Evolutionary conservation across 2,797 vertebrate genomes (phyloP).

Genomic region (Passerculus sandwichensis): DNA sequence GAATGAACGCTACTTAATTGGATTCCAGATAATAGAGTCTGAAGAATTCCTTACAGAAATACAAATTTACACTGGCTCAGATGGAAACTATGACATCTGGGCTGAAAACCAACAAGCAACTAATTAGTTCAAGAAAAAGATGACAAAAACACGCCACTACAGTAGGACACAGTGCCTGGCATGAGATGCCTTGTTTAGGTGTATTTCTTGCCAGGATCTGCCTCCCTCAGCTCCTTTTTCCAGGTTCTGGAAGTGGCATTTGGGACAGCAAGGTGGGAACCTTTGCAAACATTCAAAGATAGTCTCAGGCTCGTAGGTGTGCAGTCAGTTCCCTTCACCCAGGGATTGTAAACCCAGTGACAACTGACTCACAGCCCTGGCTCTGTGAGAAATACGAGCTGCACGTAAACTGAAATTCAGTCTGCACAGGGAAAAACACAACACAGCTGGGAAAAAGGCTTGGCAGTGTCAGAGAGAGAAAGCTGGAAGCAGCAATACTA

Average conservation of each 20-base stretch:
- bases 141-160: not conserved
- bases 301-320: not conserved
- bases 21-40: conserved; percentile 19
- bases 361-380: not conserved
- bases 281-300: not conserved
- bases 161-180: not conserved
- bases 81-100: conserved; percentile 28
- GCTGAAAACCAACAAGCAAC: conserved; percentile 28
- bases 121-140: conserved; percentile 14
- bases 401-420: not conserved
- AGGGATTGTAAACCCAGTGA: not conserved
- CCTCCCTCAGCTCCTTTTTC: not conserved
- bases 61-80: conserved; percentile 7
- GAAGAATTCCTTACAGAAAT: conserved; percentile 44
- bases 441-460: not conserved
- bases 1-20: not conserved
- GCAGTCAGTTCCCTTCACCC: not conserved
- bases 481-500: conserved; percentile 11
- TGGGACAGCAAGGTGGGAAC: not conserved
- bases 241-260: not conserved
- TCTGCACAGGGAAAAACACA: conserved; percentile 1
- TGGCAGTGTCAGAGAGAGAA: not conserved
- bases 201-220: not conserved
- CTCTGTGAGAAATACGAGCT: not conserved
- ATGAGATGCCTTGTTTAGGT: not conserved